Conservation (phyloP, 2,797 vertebrate species). For the Echiichthys vipera region DNA sequence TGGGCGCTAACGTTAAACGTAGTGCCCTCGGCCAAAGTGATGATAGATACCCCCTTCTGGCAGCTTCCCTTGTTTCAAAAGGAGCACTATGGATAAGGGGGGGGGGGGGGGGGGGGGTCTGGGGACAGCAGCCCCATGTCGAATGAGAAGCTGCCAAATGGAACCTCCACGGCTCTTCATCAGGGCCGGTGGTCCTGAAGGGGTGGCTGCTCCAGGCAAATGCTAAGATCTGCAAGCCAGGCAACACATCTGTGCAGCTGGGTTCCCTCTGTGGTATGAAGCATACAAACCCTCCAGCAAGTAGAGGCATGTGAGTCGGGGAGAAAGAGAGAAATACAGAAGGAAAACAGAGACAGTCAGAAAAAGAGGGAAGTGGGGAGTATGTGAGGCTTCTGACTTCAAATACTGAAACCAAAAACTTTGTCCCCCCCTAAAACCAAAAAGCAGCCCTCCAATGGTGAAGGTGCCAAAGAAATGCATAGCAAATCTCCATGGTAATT, state of each 20-base stretch:
- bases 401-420: conserved; percentile 54
- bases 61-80: conserved; percentile 75
- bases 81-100: conserved; percentile 69
- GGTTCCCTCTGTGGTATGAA: conserved; percentile 54
- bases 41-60: conserved; percentile 78
- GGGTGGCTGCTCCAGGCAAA: conserved; percentile 66
- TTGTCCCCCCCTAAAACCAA: conserved; percentile 47
- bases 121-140: conserved; percentile 69
- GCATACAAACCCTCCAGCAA: conserved; percentile 59
- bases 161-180: conserved; percentile 73
- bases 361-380: conserved; percentile 30
- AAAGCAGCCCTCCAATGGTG: conserved; percentile 18
- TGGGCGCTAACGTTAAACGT: conserved; percentile 75
- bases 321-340: conserved; percentile 43
- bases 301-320: conserved; percentile 36
- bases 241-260: conserved; percentile 77
- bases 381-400: conserved; percentile 33
- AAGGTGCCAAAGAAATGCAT: conserved; percentile 36
- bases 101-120: conserved; percentile 45
- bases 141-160: conserved; percentile 73
- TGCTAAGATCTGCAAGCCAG: conserved; percentile 67
- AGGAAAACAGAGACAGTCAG: conserved; percentile 33
- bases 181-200: conserved; percentile 74
- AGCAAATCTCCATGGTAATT: conserved; percentile 43
- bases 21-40: conserved; percentile 69